phyloP scores from a whole-genome alignment of 1,140 invertebrate genomes.

The Aphelenchoides fujianensis region DNA sequence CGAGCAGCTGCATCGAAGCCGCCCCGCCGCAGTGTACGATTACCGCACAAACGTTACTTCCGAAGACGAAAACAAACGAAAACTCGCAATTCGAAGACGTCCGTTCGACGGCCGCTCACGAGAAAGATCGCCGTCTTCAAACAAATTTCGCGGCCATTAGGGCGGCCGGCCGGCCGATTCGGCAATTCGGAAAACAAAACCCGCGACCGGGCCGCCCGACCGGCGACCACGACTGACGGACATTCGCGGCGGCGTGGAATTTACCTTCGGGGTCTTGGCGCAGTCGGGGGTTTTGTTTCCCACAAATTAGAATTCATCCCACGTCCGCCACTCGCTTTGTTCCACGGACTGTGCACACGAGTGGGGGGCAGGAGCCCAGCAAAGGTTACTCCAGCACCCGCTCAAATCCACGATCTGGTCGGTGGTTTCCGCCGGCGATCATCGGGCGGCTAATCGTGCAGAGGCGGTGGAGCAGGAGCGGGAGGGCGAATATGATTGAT shows the following conservation, averaged over 20 bases:
- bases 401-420: too few relatives aligned
- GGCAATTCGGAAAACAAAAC: neutral
- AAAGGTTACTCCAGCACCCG: too few relatives aligned
- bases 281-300: neutral
- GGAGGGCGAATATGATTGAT: too few relatives aligned
- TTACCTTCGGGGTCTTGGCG: neutral
- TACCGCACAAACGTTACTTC: neutral
- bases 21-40: constrained; percentile 5
- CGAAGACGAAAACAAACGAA: neutral
- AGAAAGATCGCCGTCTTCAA: neutral
- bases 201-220: neutral
- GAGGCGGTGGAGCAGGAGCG: too few relatives aligned
- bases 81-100: neutral
- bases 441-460: too few relatives aligned
- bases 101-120: neutral
- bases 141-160: neutral
- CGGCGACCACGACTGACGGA: neutral
- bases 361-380: neutral
- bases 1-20: too few relatives aligned
- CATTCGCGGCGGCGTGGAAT: neutral
- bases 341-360: neutral
- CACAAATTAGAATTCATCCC: neutral
- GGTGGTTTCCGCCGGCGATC: too few relatives aligned
- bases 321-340: neutral
- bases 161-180: too few relatives aligned